These are phyloP conservation scores for Ichneumoninae sp. DNA, from an alignment of 2,888 invertebrate genomes.

Conservation along the genomic window DNA sequence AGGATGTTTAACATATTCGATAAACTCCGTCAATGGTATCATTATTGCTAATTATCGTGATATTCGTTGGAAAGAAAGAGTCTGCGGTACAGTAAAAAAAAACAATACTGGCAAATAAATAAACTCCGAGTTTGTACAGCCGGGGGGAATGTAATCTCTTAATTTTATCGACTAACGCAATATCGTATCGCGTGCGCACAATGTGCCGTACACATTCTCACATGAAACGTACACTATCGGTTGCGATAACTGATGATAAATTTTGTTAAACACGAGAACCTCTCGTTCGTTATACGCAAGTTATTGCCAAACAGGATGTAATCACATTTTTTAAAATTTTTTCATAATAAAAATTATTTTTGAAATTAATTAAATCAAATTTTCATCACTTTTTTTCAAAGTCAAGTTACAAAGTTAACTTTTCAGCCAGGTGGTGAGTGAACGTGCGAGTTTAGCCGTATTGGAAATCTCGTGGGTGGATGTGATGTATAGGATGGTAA, in stretches of 20 bases:
- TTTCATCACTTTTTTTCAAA: neutral
- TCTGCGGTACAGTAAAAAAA: conserved; percentile 1
- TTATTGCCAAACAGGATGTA: conserved; percentile 17
- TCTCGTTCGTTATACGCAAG: neutral
- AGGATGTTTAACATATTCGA: conserved; percentile 45
- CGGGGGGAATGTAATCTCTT: conserved; percentile 47
- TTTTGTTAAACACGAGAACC: conserved; percentile 19
- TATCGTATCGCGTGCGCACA: conserved; percentile 15
- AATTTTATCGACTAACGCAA: conserved; percentile 48
- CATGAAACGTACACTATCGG: conserved; percentile 5
- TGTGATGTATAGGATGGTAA: neutral
- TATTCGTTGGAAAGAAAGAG: conserved; percentile 52
- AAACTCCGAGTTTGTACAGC: neutral
- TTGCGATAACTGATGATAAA: conserved; percentile 34
- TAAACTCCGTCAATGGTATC: conserved; percentile 62
- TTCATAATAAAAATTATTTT: neutral
- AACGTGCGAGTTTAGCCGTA: neutral
- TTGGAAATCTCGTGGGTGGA: conserved; percentile 16
- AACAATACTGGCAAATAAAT: conserved; percentile 20
- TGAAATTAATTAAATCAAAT: neutral
- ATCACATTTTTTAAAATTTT: conserved; percentile 11
- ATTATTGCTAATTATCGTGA: conserved; percentile 67
- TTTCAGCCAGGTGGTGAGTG: neutral
- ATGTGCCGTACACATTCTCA: conserved; percentile 5
- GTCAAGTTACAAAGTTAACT: neutral